Conservation (phyloP, 2,797 vertebrate genomes). For the Dryobates pubescens region DNA sequence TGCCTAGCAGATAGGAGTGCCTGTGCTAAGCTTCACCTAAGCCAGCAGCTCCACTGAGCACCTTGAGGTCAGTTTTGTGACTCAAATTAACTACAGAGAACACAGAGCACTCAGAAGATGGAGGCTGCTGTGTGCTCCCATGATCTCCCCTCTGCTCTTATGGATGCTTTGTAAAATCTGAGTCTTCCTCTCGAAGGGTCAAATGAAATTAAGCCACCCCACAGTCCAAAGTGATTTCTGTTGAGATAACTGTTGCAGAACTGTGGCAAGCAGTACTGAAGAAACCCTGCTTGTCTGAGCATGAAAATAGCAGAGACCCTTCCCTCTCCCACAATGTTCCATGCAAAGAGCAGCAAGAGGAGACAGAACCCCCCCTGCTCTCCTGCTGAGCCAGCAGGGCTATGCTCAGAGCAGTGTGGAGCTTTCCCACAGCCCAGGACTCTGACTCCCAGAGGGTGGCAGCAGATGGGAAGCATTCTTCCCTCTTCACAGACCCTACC, state of each 20-base stretch:
- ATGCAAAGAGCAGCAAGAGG: not conserved
- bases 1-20: not conserved
- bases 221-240: not conserved
- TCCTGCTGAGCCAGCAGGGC: not conserved
- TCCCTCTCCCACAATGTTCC: not conserved
- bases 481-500: not conserved
- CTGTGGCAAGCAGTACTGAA: not conserved
- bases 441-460: slow-evolving; percentile 3
- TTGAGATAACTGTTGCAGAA: not conserved
- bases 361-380: not conserved
- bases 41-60: not conserved
- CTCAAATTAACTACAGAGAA: not conserved
- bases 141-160: not conserved
- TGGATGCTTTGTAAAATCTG: not conserved
- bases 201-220: not conserved
- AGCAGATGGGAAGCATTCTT: slow-evolving; percentile 39
- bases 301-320: not conserved
- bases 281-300: not conserved
- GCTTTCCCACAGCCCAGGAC: not conserved
- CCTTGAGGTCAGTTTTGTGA: not conserved
- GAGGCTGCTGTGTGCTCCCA: not conserved
- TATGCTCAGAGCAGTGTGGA: rapidly evolving
- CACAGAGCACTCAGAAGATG: rapidly evolving
- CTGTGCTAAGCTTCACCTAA: not conserved
- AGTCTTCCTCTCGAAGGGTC: not conserved